These are phyloP conservation scores for Lordiphosa mommai DNA, from an alignment of 1,140 invertebrate genomes.

Conservation along the genomic window DNA sequence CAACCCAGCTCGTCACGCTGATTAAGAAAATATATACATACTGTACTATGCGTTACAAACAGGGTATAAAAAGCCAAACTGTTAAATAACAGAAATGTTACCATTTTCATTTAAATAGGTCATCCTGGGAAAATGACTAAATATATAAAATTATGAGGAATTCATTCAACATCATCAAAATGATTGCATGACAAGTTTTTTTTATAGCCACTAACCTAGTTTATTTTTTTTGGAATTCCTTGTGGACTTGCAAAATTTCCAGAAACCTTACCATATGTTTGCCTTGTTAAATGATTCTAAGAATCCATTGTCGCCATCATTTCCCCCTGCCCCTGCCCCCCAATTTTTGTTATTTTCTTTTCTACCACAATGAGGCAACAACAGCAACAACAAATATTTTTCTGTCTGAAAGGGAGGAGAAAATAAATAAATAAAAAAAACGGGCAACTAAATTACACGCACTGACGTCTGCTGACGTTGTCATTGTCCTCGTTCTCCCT, in stretches of 20 bases:
- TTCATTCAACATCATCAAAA: no score
- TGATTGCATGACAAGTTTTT: neutral
- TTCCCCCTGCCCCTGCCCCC: constrained; percentile 29
- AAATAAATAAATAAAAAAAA: constrained; percentile 55
- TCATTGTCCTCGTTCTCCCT: constrained; percentile 8
- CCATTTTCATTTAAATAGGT: no score
- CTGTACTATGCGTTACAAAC: no score
- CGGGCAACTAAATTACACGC: constrained; percentile 49
- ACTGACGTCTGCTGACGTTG: constrained; percentile 65
- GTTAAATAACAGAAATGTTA: no score
- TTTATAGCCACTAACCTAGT: constrained; percentile 4
- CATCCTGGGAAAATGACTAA: no score
- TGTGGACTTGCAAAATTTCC: constrained; percentile 2
- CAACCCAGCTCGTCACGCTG: no score
- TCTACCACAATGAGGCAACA: constrained; percentile 9
- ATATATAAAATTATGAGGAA: no score
- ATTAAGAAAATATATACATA: no score
- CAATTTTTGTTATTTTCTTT: constrained; percentile 18
- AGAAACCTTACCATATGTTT: constrained; percentile 43
- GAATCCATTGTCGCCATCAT: constrained; percentile 29
- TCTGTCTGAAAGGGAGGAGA: constrained; percentile 13
- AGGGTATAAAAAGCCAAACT: no score
- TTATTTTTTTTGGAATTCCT: constrained; percentile 4
- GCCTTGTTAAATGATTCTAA: constrained; percentile 48
- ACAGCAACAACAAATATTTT: constrained; percentile 21